Conservation (phyloP, 2,888 invertebrate genomes). For the Cephus runcator region DNA sequence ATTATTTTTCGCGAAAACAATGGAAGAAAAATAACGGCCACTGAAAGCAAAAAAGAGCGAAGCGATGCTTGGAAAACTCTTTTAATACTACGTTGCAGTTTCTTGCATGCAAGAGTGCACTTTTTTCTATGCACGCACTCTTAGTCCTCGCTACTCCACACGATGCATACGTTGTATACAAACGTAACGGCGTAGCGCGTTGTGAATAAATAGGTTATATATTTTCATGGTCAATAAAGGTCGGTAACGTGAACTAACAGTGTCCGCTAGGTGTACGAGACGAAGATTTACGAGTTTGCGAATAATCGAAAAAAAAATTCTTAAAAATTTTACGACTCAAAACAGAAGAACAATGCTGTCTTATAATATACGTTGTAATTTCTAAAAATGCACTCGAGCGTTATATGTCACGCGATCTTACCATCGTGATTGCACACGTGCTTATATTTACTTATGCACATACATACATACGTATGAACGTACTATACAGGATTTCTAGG, state of each 20-base stretch:
- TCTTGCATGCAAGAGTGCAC: background rate
- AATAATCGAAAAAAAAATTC: background rate
- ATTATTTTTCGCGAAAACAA: background rate
- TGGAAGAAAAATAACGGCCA: background rate
- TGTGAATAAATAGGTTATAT: background rate
- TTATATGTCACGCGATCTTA: background rate
- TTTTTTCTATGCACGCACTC: background rate
- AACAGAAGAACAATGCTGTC: background rate
- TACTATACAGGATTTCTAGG: background rate
- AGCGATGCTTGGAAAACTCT: background rate
- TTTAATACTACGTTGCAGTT: background rate
- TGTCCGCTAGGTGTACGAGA: background rate
- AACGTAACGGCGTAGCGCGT: background rate
- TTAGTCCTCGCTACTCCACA: background rate
- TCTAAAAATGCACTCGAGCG: background rate
- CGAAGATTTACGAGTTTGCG: background rate
- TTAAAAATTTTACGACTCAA: background rate
- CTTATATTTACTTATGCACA: too few relatives aligned
- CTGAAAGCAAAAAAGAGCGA: background rate
- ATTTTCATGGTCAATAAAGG: background rate
- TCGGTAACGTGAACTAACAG: background rate
- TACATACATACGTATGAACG: background rate
- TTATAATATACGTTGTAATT: background rate
- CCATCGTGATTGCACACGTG: background rate
- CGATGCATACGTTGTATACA: background rate